These are phyloP conservation scores for Myiozetetes cayanensis DNA, from an alignment of 2,113 vertebrate species.

Conservation along the genomic window DNA sequence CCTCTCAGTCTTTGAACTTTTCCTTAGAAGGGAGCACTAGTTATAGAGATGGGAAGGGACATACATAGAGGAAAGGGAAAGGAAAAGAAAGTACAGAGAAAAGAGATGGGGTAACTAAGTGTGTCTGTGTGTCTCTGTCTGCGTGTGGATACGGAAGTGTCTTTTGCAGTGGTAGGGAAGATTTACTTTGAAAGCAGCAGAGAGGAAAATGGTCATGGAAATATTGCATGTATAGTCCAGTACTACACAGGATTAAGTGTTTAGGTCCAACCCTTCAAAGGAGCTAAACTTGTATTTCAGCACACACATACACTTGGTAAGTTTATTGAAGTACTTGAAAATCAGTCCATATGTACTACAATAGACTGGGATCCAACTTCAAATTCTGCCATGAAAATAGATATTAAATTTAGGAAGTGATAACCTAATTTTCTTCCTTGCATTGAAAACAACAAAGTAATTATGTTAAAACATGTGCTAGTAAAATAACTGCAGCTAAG, in stretches of 20 bases:
- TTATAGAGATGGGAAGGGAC: background rate
- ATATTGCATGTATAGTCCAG: background rate
- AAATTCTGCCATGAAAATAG: background rate
- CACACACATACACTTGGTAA: background rate
- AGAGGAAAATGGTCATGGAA: background rate
- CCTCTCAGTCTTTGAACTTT: slow-evolving; percentile 40
- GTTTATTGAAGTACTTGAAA: background rate
- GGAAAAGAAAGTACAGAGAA: background rate
- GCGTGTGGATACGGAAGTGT: background rate
- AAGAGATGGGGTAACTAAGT: background rate
- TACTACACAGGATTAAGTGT: background rate
- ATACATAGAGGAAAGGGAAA: background rate
- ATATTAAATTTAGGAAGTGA: background rate
- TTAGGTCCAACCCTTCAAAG: background rate
- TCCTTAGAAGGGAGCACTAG: background rate
- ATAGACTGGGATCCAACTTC: background rate
- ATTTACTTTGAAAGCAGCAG: background rate
- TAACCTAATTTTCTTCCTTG: background rate
- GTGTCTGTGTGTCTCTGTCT: background rate
- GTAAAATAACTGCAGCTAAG: background rate
- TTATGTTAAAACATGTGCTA: background rate
- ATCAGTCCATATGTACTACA: background rate
- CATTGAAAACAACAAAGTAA: background rate
- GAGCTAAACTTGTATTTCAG: background rate
- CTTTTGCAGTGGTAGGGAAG: background rate